These are phyloP conservation scores for Pyrrhia umbra DNA, from an alignment of 2,888 invertebrate genomes.

Conservation along the genomic window DNA sequence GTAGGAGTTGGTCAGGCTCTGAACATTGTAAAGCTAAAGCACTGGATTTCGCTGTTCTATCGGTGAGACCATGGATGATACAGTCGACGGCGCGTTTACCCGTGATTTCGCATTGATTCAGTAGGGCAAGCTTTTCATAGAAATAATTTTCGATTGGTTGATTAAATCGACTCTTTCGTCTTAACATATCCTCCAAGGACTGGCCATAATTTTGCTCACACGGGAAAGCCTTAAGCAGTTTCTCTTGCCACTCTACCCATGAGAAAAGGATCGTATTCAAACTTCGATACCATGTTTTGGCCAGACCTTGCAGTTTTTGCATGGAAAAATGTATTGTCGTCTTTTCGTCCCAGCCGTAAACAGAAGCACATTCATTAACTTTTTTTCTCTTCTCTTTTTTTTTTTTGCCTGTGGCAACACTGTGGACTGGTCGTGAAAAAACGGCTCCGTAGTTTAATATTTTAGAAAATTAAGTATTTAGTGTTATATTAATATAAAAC, in stretches of 20 bases:
- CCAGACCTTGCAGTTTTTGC: conserved; percentile 49
- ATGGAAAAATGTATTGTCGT: conserved; percentile 39
- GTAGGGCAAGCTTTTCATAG: conserved; percentile 5
- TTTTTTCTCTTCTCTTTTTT: too few species aligned
- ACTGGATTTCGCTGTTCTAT: conserved; percentile 22
- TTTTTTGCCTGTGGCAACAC: too few species aligned
- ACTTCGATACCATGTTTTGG: conserved; percentile 60
- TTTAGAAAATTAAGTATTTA: too few species aligned
- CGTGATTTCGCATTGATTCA: conserved; percentile 14
- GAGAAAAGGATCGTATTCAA: conserved; percentile 47
- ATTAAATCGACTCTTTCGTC: conserved; percentile 29
- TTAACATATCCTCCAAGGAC: conserved; percentile 57
- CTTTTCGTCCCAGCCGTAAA: conserved; percentile 58
- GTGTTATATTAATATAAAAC: too few species aligned
- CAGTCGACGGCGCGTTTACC: conserved; percentile 44
- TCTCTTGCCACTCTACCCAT: conserved; percentile 63
- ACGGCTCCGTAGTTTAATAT: too few species aligned
- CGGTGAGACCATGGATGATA: conserved; percentile 40
- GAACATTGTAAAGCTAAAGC: conserved; percentile 24
- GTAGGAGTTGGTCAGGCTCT: conserved; percentile 11
- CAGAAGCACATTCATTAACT: too few species aligned
- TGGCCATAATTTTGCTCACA: conserved; percentile 59
- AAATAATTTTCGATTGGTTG: conserved; percentile 18
- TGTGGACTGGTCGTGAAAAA: too few species aligned
- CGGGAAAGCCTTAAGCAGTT: conserved; percentile 57